A percentile compares a stretch with the other conserved stretches of the same genome.
Evolutionary conservation across 2,888 invertebrate genomes (phyloP).

Genomic region (Zonitis immaculata): DNA sequence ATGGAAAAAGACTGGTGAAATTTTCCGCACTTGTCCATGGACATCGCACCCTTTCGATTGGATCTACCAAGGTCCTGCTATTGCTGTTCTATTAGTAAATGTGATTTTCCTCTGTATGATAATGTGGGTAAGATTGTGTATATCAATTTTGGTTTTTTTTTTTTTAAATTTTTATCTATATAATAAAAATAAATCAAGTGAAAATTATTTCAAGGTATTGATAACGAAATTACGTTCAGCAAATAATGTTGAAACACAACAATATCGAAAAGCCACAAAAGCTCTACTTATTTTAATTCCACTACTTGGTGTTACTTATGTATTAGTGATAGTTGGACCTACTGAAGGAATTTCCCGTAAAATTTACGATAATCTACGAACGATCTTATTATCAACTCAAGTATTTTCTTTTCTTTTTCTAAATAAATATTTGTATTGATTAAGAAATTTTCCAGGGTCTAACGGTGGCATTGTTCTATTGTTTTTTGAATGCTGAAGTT

Average conservation of each 20-base stretch:
- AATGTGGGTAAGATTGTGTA: conserved; percentile 61
- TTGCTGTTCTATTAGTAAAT: conserved; percentile 74
- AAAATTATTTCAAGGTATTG: conserved; percentile 61
- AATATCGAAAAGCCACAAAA: conserved; percentile 82
- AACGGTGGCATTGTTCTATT: conserved; percentile 81
- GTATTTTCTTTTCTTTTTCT: too few relatives aligned
- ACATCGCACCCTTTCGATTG: conserved; percentile 77
- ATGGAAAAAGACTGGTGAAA: conserved; percentile 11
- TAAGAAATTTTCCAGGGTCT: conserved; percentile 64
- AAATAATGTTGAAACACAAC: conserved; percentile 80
- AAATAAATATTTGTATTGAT: conserved; percentile 1
- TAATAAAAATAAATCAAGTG: not conserved
- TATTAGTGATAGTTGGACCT: conserved; percentile 76
- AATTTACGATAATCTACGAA: conserved; percentile 71
- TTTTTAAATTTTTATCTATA: too few relatives aligned
- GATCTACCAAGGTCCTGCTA: conserved; percentile 80
- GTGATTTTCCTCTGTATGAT: conserved; percentile 73
- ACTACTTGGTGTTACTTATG: conserved; percentile 81
- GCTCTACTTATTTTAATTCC: conserved; percentile 86
- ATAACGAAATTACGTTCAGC: conserved; percentile 87
- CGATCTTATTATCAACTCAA: conserved; percentile 82
- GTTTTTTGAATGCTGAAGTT: conserved; percentile 88
- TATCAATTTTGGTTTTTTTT: too few relatives aligned
- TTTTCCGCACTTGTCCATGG: conserved; percentile 57
- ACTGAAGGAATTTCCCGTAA: conserved; percentile 67